Percentiles rank a stretch among this genome's conserved stretches.
phyloP scores from a whole-genome alignment of 2,797 vertebrate genomes.

The Brachyrhaphis roseni region DNA sequence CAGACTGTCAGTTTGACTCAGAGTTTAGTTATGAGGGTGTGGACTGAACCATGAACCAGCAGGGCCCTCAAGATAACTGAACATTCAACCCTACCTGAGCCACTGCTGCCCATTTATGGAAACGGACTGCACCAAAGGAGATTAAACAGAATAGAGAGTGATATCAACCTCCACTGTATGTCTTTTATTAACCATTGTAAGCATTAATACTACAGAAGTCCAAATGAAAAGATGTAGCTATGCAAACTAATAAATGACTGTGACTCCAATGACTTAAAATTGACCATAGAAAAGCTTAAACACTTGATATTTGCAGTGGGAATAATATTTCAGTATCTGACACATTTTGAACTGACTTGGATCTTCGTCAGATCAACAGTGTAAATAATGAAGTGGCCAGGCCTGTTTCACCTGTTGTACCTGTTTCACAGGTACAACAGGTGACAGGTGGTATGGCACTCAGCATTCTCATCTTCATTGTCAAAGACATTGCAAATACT shows the following conservation, averaged over 20 bases:
- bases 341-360: background rate
- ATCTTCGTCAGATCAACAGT: background rate
- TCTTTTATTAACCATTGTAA: background rate
- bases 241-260: background rate
- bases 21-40: background rate
- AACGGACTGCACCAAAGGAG: background rate
- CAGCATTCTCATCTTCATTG: background rate
- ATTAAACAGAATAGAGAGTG: background rate
- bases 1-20: background rate
- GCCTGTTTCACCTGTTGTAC: too few species aligned
- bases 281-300: background rate
- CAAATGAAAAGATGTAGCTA: background rate
- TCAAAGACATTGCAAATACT: background rate
- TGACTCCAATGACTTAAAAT: background rate
- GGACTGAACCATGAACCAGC: slow-evolving; percentile 1
- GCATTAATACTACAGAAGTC: background rate
- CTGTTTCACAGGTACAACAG: background rate
- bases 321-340: background rate
- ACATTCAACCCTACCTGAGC: background rate
- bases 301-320: background rate
- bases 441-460: background rate
- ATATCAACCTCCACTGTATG: background rate
- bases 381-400: background rate
- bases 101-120: background rate
- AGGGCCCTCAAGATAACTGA: background rate